phyloP scores from a whole-genome alignment of 2,888 invertebrate species.

The Phaonia tiefii region DNA sequence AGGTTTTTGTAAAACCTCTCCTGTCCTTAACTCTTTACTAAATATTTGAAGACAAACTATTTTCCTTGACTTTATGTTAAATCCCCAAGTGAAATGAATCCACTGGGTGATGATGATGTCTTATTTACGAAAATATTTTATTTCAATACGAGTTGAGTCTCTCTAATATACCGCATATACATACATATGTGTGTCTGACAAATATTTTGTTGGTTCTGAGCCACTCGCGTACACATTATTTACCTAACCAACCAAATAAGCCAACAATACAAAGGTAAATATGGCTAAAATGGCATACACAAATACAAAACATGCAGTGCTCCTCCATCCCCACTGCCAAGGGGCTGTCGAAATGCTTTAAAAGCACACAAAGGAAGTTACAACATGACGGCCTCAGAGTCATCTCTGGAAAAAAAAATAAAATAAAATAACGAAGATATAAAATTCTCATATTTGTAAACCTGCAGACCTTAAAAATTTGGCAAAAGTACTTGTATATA shows the following conservation, averaged over 20 bases:
- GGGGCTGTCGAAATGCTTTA: background rate
- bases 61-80: too few species aligned
- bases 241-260: slow-evolving; percentile 48
- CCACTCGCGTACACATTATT: slow-evolving; percentile 45
- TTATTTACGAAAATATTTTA: too few species aligned
- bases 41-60: too few species aligned
- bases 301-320: background rate
- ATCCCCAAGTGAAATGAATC: too few species aligned
- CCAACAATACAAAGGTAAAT: slow-evolving; percentile 56
- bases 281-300: slow-evolving; percentile 46
- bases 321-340: background rate
- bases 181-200: too few species aligned
- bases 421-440: background rate
- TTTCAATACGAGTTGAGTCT: too few species aligned
- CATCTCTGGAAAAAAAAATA: background rate
- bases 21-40: too few species aligned
- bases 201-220: slow-evolving; percentile 47
- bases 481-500: background rate
- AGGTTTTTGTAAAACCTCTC: too few species aligned
- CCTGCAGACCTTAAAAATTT: slow-evolving; percentile 6
- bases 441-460: slow-evolving; percentile 33
- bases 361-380: background rate
- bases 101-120: too few species aligned
- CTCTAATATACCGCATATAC: too few species aligned
- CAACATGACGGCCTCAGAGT: background rate